A percentile compares a stretch with the other conserved stretches of the same genome.
Evolutionary conservation across 2,797 vertebrate genomes (phyloP).

Genomic region (Macropodus opercularis): DNA sequence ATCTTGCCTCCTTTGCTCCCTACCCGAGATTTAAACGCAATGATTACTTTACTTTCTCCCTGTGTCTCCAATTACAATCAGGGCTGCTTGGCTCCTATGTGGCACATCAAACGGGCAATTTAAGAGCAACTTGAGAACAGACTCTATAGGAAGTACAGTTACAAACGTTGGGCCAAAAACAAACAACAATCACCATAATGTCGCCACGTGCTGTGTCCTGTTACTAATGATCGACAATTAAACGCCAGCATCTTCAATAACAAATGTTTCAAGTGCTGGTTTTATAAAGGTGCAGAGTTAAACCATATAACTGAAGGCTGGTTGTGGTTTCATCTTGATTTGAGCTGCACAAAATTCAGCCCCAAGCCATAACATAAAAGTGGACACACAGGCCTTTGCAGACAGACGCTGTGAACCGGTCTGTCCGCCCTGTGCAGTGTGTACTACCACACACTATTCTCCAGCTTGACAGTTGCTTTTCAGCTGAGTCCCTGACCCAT

Average conservation of each 20-base stretch:
- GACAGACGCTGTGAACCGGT: conserved; percentile 4
- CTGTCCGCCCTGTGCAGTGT: background rate
- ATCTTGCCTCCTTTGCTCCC: conserved; percentile 35
- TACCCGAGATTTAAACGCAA: conserved; percentile 59
- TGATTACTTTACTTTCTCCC: conserved; percentile 52
- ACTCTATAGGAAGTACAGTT: conserved; percentile 20
- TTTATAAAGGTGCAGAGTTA: background rate
- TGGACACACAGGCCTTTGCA: background rate
- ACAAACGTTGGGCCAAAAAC: conserved; percentile 34
- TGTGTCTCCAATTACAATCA: conserved; percentile 48
- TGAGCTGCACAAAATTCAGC: background rate
- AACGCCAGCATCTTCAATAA: conserved; percentile 5
- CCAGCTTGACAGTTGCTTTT: conserved; percentile 18
- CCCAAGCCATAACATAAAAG: background rate
- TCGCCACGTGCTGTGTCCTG: conserved; percentile 7
- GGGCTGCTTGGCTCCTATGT: conserved; percentile 31
- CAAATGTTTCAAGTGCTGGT: conserved; percentile 1
- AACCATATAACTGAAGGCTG: background rate
- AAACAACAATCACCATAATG: conserved; percentile 23
- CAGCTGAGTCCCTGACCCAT: conserved; percentile 33
- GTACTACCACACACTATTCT: background rate
- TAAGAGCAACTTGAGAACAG: conserved; percentile 5
- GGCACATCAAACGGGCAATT: conserved; percentile 46
- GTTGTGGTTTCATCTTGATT: background rate
- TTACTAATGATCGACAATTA: conserved; percentile 12